These are phyloP conservation scores for Campaea margaritaria DNA, from an alignment of 2,888 invertebrate species.

Conservation along the genomic window DNA sequence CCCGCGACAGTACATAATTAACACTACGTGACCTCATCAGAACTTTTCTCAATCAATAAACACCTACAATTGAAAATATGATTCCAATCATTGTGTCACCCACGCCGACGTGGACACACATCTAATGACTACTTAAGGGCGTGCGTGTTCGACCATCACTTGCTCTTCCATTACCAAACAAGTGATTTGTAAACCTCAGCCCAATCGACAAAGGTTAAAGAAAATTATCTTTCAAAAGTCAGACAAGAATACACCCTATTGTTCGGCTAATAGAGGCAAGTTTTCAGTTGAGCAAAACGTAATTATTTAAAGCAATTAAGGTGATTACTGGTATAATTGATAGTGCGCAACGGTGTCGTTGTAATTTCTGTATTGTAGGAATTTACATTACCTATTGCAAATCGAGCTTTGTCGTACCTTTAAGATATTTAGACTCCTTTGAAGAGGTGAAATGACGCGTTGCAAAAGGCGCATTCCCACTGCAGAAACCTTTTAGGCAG, in stretches of 20 bases:
- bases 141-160: slow-evolving; percentile 19
- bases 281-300: slow-evolving; percentile 37
- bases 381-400: slow-evolving; percentile 23
- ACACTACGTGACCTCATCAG: slow-evolving; percentile 5
- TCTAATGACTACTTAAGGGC: slow-evolving; percentile 30
- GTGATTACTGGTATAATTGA: slow-evolving; percentile 38
- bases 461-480: background rate
- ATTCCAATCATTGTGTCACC: slow-evolving; percentile 4
- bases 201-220: slow-evolving; percentile 42
- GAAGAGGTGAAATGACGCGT: slow-evolving; percentile 1
- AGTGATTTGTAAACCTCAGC: slow-evolving; percentile 29
- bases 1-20: too few species aligned
- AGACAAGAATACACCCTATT: slow-evolving; percentile 39
- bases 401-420: slow-evolving; percentile 18
- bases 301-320: slow-evolving; percentile 43
- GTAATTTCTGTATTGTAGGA: slow-evolving; percentile 33
- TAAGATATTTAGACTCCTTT: slow-evolving; percentile 3
- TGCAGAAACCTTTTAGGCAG: background rate
- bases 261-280: slow-evolving; percentile 38
- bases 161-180: slow-evolving; percentile 33
- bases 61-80: slow-evolving; percentile 13
- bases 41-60: slow-evolving; percentile 19
- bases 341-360: slow-evolving; percentile 33
- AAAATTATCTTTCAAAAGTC: slow-evolving; percentile 41
- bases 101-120: slow-evolving; percentile 17